Evolutionary conservation across 2,888 invertebrate species (phyloP), one percentile per base, ranked within the genome.

Genomic region (Thalpophila matura): DNA sequence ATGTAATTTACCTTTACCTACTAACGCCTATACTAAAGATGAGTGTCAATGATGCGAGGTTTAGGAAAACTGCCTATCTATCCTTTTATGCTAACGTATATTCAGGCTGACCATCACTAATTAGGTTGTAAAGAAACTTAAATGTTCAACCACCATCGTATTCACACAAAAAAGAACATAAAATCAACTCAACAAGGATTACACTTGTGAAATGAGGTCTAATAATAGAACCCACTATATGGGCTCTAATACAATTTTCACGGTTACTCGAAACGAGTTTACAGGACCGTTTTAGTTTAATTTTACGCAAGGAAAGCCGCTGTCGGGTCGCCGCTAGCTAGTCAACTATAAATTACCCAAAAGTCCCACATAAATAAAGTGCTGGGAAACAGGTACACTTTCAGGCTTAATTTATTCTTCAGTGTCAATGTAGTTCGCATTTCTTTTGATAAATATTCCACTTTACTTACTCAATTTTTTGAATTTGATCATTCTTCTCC

Each of bases 301-400:
- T 74, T 59, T 74, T 46, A 59, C 69, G 40, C 35, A 31, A 46
- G 26, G 9, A 51, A 51, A 37, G 1, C 26, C 29, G 1, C 37
- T 24, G 22, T 29, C 33, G 37, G 57, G 27, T 37, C 74, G 31
- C 27, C 29, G 29, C 45, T 62, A 18, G 26, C 37, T 62, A 54
- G 70, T 69, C 35, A 45, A 54, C 62, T 22, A 70, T 70, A 74
- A 74, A 70, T 74, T 51, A 70, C 54, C 62, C 31, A 7, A 27
- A 62, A 69, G 29, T 49, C 37, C 16, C 35, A 24, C 49, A 69
- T 70, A 70, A 70, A 70, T 74, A 74, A 54, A 50, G 16, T 37
- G 14, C 40, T 29, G 42, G 29, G 22, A 40, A 70, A 33, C 43
- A 50, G 49, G 40, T 50, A 5, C 18, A 42, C 9, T 54, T 74